Evolutionary conservation across 2,113 vertebrate species (phyloP).

Genomic region (Falcunculus frontatus): DNA sequence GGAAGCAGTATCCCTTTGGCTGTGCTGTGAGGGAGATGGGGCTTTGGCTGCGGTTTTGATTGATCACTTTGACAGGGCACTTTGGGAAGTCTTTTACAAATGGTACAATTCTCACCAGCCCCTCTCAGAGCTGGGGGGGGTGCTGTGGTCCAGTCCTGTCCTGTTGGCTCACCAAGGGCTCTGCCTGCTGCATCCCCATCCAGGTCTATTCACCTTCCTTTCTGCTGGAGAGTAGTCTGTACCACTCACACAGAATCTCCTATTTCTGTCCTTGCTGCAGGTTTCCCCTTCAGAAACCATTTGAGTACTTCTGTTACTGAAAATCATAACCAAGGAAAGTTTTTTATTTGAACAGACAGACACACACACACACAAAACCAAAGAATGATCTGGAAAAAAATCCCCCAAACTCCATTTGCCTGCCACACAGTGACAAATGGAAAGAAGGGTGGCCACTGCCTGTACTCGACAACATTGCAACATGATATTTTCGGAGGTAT

Average conservation of each 20-base stretch:
- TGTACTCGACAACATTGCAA: background rate
- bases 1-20: background rate
- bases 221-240: background rate
- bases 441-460: slow-evolving; percentile 44
- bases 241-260: accelerated
- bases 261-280: background rate
- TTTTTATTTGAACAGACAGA: background rate
- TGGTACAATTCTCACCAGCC: accelerated
- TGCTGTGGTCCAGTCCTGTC: accelerated
- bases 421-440: background rate
- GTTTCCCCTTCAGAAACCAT: background rate
- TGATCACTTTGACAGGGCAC: background rate
- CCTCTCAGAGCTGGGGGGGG: background rate
- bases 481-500: slow-evolving; percentile 25
- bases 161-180: background rate
- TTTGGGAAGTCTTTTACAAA: background rate
- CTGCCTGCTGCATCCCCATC: background rate
- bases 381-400: slow-evolving; percentile 39
- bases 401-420: background rate
- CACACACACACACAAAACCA: background rate
- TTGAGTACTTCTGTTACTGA: background rate
- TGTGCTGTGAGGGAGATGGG: accelerated
- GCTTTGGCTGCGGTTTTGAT: background rate
- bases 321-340: background rate
- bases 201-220: background rate